Conservation (phyloP, 2,113 vertebrate species). For the Cynocephalus volans region DNA sequence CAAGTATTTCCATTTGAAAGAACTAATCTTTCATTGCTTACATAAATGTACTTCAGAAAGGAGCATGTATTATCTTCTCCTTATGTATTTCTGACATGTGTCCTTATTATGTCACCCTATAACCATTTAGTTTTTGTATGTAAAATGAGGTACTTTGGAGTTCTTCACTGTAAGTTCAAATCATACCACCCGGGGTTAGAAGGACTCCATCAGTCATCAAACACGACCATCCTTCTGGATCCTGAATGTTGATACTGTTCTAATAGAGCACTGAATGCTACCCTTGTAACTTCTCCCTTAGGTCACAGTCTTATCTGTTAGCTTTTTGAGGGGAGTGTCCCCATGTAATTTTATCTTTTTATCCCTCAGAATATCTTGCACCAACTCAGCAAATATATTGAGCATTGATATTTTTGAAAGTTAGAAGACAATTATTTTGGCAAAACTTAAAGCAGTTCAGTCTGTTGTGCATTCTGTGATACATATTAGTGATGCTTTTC, state of each 20-base stretch:
- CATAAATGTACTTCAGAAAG: not conserved
- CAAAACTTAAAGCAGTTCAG: constrained; percentile 28
- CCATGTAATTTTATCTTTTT: not conserved
- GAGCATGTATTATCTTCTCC: not conserved
- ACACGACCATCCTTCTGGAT: not conserved
- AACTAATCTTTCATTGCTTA: not conserved
- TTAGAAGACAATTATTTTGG: not conserved
- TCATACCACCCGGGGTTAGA: not conserved
- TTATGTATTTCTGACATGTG: not conserved
- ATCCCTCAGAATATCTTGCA: not conserved
- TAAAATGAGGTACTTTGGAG: constrained; percentile 9
- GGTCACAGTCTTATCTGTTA: not conserved
- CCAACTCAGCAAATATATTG: not conserved
- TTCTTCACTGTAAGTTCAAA: not conserved
- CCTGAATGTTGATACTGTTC: not conserved
- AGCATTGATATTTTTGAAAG: not conserved
- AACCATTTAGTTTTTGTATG: not conserved
- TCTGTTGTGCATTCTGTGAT: not conserved
- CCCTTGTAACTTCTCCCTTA: not conserved
- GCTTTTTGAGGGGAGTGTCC: not conserved
- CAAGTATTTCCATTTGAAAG: constrained; percentile 55
- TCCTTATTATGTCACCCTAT: not conserved
- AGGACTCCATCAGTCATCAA: not conserved
- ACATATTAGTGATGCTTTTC: not conserved
- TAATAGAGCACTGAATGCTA: not conserved